Evolutionary conservation across 2,113 vertebrate species (phyloP).

Genomic region (Ursus arctos): DNA sequence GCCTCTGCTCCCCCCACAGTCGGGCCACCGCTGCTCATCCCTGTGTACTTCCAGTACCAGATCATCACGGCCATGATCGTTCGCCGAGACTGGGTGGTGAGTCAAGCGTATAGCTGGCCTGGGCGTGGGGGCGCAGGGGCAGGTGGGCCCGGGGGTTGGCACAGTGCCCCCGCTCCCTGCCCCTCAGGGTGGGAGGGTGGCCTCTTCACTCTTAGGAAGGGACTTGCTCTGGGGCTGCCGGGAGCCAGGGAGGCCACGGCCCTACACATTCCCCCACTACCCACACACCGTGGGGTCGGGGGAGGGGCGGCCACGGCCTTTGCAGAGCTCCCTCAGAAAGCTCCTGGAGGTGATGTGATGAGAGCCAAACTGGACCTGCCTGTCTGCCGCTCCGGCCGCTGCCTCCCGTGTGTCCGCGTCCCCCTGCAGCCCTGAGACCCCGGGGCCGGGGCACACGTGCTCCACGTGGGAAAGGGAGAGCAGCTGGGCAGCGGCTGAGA

Average conservation of each 20-base stretch:
- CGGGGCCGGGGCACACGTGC: accelerated
- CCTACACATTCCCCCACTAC: neutral
- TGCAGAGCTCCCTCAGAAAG: neutral
- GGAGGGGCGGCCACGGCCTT: neutral
- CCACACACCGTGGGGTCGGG: accelerated
- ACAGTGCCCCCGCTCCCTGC: neutral
- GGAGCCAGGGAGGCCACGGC: neutral
- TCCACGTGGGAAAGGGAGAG: accelerated
- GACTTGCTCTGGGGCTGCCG: neutral
- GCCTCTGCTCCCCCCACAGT: conserved; percentile 85
- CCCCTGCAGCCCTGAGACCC: accelerated
- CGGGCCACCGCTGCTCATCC: conserved; percentile 95
- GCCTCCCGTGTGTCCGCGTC: neutral
- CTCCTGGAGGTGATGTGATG: neutral
- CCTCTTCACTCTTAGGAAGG: neutral
- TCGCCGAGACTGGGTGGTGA: conserved; percentile 94
- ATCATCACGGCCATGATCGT: conserved; percentile 92
- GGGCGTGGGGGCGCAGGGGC: neutral
- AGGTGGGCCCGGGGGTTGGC: accelerated
- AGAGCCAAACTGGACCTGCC: neutral
- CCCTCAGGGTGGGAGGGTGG: neutral
- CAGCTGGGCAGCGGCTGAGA: neutral
- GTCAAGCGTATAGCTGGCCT: conserved; percentile 32
- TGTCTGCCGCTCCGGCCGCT: accelerated
- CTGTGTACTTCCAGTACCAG: conserved; percentile 94